Evolutionary conservation across 2,113 vertebrate species (phyloP).

Genomic region (Triplophysa dalaica): DNA sequence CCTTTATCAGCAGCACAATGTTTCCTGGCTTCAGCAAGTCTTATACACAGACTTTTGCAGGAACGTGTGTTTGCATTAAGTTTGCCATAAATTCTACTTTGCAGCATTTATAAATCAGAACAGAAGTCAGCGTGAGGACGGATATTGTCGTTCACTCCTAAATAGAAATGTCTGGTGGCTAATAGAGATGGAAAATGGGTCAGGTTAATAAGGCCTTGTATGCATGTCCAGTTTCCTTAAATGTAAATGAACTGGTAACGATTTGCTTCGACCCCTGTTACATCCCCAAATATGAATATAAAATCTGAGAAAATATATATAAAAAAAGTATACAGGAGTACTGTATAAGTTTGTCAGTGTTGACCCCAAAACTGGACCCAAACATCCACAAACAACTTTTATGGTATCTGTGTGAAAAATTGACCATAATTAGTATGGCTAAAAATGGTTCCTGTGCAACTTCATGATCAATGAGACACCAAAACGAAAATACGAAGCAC

Average conservation of each 20-base stretch:
- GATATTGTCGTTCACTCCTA: constrained; percentile 6
- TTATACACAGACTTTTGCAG: constrained; percentile 5
- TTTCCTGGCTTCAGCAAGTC: constrained; percentile 24
- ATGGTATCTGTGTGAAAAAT: too few species aligned
- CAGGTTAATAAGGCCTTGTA: background rate
- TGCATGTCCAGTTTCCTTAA: constrained; percentile 1
- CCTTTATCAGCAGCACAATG: constrained; percentile 19
- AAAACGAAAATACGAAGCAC: background rate
- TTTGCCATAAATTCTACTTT: constrained; percentile 2
- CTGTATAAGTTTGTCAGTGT: too few species aligned
- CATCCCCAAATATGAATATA: too few species aligned
- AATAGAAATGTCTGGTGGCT: background rate
- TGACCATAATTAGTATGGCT: too few species aligned
- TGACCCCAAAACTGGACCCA: too few species aligned
- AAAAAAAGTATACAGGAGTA: too few species aligned
- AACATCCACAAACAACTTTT: too few species aligned
- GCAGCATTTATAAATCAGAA: constrained; percentile 10
- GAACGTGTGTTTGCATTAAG: constrained; percentile 37
- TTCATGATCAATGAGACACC: too few species aligned
- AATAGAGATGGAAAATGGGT: constrained; percentile 4
- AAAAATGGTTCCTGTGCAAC: too few species aligned
- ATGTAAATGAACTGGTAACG: background rate
- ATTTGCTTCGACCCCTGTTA: too few species aligned
- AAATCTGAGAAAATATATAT: too few species aligned
- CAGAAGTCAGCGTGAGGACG: constrained; percentile 4